Percentiles rank a stretch among this genome's conserved stretches.
Conservation (phyloP, 2,797 vertebrate genomes). For the Diceros bicornis region DNA sequence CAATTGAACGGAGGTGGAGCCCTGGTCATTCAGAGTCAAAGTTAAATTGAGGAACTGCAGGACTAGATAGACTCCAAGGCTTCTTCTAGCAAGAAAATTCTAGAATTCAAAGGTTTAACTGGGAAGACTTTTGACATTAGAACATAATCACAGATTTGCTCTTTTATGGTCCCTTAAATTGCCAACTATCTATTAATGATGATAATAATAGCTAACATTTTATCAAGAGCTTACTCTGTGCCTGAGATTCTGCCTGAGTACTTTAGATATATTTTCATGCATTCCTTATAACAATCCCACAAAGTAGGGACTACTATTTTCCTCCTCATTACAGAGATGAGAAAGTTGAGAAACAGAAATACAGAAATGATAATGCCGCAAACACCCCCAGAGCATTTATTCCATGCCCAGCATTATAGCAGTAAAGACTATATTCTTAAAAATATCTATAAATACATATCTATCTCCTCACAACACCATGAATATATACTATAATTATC, state of each 20-base stretch:
- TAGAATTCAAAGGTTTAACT: not conserved
- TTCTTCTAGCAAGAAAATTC: not conserved
- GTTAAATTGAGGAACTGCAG: not conserved
- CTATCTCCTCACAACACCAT: not conserved
- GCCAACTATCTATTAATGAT: not conserved
- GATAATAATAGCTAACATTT: not conserved
- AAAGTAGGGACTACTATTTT: not conserved
- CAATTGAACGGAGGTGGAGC: not conserved
- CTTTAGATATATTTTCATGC: not conserved
- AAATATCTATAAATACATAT: not conserved
- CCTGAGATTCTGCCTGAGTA: not conserved
- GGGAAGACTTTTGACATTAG: not conserved
- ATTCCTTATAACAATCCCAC: not conserved
- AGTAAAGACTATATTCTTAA: not conserved
- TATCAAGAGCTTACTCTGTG: not conserved
- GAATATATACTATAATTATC: not conserved
- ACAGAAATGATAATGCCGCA: not conserved
- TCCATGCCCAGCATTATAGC: not conserved
- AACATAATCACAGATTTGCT: not conserved
- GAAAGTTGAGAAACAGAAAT: slow-evolving; percentile 40
- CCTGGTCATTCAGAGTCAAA: not conserved
- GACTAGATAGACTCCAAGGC: not conserved
- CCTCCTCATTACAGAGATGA: not conserved
- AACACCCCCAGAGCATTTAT: not conserved
- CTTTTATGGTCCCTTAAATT: not conserved